Conservation (phyloP, 2,113 vertebrate species). For the Podiceps cristatus region DNA sequence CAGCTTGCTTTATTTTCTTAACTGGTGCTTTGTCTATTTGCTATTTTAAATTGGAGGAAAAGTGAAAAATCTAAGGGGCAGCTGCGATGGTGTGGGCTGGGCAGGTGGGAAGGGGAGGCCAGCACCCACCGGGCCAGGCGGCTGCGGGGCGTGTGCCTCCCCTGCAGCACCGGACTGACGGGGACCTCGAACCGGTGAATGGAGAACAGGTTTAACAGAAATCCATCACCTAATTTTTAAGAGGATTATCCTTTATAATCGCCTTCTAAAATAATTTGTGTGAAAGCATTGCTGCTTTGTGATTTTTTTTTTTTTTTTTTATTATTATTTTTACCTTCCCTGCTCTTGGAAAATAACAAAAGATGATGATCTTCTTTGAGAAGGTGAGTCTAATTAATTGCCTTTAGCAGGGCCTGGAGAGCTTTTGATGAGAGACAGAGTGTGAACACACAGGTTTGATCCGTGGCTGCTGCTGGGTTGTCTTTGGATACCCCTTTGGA, state of each 20-base stretch:
- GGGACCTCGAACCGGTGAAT: background rate
- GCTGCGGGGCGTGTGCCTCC: background rate
- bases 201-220: background rate
- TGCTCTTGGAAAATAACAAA: background rate
- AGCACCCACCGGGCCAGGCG: accelerated
- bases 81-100: accelerated
- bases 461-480: background rate
- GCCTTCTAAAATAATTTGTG: background rate
- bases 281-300: background rate
- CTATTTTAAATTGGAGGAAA: background rate
- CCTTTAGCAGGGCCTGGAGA: background rate
- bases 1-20: background rate
- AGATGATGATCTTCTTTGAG: background rate
- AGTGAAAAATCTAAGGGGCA: background rate
- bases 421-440: background rate
- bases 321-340: background rate
- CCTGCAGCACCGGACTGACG: accelerated
- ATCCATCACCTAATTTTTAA: background rate
- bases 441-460: accelerated
- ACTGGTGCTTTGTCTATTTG: background rate
- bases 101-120: background rate
- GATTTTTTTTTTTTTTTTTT: background rate
- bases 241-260: background rate
- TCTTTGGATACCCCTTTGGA: background rate
- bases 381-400: background rate